Evolutionary conservation across 2,113 vertebrate genomes (phyloP), one percentile per base, ranked within the genome.

Genomic region (Caretta caretta): DNA sequence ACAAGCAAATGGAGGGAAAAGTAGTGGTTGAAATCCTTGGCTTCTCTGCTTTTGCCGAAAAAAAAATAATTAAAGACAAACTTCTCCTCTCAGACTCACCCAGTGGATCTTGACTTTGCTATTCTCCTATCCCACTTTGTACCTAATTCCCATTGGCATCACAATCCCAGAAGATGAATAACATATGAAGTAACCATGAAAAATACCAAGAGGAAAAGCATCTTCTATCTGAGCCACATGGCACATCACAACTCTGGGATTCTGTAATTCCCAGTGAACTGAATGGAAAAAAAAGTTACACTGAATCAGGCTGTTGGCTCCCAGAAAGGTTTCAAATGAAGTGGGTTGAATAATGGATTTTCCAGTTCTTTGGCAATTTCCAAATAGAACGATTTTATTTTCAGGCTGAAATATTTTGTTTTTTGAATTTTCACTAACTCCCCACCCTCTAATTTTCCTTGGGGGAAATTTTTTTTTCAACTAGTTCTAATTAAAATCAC

Each of bases 121-220:
- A 25, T 93, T 31, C 59, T 86, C 51, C 56, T 59, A 27, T 87
- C 48, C n/a, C 51, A 7, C 11, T 10, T 1, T 84, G 54, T 53
- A 87, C 42, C 72, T 9, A 62, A 69, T 51, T 92, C 79, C 57
- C 79, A 90, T 49, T 80, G 81, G 80, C 54, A 38, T 62, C 1
- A 0, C 78, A 62, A 92, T 89, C n/a, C 87, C 81, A 22, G 89
- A 86, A 94, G 69, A 90, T 31, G 80, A 92, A 87, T 50, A 42
- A 76, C 46, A 83, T 51, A 22, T 88, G 83, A 92, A 80, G 78
- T 35, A 84, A n/a, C 6, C 76, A 53, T 7, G 42, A 46, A 92
- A 96, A 93, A 87, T 62, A 57, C 80, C 27, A 49, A 92, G 9
- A 31, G 5, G 42, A 69, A 46, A 92, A 84, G 38, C 79, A 56